Evolutionary conservation across 1,140 invertebrate species (phyloP).

Genomic region (Linepithema humile): DNA sequence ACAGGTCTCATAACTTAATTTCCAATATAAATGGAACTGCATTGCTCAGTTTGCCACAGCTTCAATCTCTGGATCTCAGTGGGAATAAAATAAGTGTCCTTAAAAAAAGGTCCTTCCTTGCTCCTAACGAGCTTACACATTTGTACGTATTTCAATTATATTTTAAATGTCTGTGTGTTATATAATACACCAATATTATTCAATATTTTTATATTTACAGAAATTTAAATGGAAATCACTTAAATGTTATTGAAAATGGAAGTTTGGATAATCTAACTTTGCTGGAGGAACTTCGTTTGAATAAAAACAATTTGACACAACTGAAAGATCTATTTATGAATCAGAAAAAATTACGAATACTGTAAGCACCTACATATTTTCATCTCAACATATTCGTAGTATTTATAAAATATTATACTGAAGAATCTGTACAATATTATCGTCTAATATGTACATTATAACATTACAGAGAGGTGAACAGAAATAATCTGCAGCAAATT

Average conservation of each 20-base stretch:
- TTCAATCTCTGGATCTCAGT: conserved; percentile 87
- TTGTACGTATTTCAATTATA: conserved; percentile 81
- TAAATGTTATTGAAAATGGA: conserved; percentile 88
- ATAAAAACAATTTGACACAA: conserved; percentile 90
- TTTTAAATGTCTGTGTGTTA: not conserved
- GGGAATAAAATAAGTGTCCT: conserved; percentile 87
- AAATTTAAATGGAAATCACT: conserved; percentile 91
- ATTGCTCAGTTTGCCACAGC: conserved; percentile 86
- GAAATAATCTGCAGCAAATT: conserved; percentile 91
- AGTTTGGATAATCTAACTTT: conserved; percentile 90
- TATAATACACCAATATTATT: not conserved
- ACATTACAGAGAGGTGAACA: conserved; percentile 90
- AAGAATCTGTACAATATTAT: conserved; percentile 31
- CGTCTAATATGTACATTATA: conserved; percentile 21
- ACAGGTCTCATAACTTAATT: conserved; percentile 88
- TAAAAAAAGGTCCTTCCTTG: conserved; percentile 83
- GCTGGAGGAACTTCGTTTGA: conserved; percentile 91
- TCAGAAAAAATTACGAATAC: conserved; percentile 88
- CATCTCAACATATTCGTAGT: not conserved
- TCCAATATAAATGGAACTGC: conserved; percentile 85
- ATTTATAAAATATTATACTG: not conserved
- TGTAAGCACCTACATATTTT: conserved; percentile 85
- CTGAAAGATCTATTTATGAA: conserved; percentile 90
- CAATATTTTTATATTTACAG: conserved; percentile 83
- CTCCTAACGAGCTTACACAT: conserved; percentile 79